These are phyloP conservation scores for Psix sp. DNA, from an alignment of 1,140 invertebrate species.

Conservation along the genomic window DNA sequence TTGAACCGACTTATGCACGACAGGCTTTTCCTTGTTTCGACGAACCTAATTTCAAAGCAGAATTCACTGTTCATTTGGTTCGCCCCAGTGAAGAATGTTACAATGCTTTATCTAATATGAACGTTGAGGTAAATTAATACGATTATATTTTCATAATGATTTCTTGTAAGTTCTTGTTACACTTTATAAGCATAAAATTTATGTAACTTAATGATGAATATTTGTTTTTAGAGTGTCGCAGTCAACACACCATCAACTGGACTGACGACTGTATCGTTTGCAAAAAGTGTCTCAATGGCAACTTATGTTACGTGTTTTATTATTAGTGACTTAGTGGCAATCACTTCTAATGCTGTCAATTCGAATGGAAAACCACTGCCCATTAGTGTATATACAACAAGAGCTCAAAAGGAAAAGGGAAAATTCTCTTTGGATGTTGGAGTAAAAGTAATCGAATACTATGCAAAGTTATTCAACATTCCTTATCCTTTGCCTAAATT, in stretches of 20 bases:
- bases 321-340: conserved; percentile 89
- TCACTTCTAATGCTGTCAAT: conserved; percentile 78
- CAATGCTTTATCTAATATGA: conserved; percentile 89
- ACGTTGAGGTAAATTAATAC: conserved; percentile 69
- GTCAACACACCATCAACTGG: conserved; percentile 70
- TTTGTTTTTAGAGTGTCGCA: conserved; percentile 66
- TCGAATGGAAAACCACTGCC: conserved; percentile 78
- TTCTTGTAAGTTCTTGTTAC: too few relatives aligned
- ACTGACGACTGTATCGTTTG: conserved; percentile 81
- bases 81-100: conserved; percentile 81
- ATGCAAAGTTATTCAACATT: conserved; percentile 90
- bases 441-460: conserved; percentile 88
- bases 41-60: conserved; percentile 95
- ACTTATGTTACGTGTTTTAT: conserved; percentile 95
- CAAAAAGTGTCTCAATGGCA: conserved; percentile 91
- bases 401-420: conserved; percentile 85
- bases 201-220: conserved; percentile 13
- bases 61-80: conserved; percentile 87
- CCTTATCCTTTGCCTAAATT: conserved; percentile 92
- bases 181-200: neutral
- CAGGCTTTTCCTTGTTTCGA: conserved; percentile 97
- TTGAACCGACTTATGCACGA: conserved; percentile 95
- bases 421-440: conserved; percentile 88
- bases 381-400: conserved; percentile 85
- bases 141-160: neutral